phyloP scores from a whole-genome alignment of 1,140 invertebrate genomes.

The Micrasema longulum region DNA sequence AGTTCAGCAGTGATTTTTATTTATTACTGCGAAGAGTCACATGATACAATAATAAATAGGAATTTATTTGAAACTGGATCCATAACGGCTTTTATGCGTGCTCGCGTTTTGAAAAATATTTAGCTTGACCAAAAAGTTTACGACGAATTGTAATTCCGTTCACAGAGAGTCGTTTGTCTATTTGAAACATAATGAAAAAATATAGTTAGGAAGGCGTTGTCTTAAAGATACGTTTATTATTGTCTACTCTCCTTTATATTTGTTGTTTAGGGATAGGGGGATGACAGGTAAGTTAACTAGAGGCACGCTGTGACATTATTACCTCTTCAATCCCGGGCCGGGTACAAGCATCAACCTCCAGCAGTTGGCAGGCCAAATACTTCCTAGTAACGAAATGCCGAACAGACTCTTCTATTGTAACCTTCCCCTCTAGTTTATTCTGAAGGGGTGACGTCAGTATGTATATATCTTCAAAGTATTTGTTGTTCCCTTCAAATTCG shows the following conservation, averaged over 20 bases:
- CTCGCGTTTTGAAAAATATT: no score
- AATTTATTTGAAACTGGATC: no score
- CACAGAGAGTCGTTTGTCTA: neutral
- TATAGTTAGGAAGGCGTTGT: no score
- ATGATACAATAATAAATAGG: no score
- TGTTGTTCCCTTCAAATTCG: constrained; percentile 32
- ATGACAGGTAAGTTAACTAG: neutral
- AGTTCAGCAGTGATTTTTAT: no score
- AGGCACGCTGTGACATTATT: constrained; percentile 44
- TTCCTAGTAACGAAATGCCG: constrained; percentile 24
- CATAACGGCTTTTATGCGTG: no score
- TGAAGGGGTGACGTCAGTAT: constrained; percentile 21
- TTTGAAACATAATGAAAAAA: constrained; percentile 5
- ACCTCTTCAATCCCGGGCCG: constrained; percentile 16
- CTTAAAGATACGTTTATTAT: neutral
- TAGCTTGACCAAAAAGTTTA: no score
- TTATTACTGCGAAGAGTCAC: no score
- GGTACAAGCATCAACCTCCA: no score
- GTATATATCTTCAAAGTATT: constrained; percentile 18
- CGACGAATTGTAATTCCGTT: constrained; percentile 1
- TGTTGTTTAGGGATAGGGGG: constrained; percentile 8
- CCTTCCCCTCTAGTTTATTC: constrained; percentile 14
- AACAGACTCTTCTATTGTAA: constrained; percentile 17
- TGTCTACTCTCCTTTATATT: neutral
- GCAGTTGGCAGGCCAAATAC: constrained; percentile 33